phyloP scores from a whole-genome alignment of 2,113 vertebrate species.

The Marcusenius ussheri region DNA sequence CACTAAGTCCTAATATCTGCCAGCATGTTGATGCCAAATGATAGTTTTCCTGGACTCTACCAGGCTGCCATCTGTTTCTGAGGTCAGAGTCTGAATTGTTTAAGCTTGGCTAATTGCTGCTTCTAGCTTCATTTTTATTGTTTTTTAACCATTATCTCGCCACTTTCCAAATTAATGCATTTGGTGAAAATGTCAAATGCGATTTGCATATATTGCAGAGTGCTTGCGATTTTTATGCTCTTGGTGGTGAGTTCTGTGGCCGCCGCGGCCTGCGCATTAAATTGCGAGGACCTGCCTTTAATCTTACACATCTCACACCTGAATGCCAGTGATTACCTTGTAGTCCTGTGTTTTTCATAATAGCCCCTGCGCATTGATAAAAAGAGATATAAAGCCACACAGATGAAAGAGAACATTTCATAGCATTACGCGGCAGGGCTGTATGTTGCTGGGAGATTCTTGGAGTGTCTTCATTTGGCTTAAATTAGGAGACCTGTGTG shows the following conservation, averaged over 20 bases:
- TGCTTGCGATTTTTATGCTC: neutral
- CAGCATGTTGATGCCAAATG: neutral
- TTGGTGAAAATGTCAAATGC: neutral
- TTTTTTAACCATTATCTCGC: neutral
- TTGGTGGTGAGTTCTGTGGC: neutral
- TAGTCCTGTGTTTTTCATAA: neutral
- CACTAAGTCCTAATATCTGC: neutral
- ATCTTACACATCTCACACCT: neutral
- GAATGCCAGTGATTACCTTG: neutral
- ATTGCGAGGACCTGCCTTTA: neutral
- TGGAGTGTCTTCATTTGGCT: neutral
- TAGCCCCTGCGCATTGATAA: neutral
- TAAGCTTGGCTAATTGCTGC: neutral
- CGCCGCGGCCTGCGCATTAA: neutral
- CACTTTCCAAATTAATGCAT: neutral
- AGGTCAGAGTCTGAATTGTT: conserved; percentile 5
- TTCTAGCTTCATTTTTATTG: neutral
- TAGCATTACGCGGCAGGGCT: neutral
- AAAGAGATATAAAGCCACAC: neutral
- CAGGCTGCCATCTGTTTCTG: neutral
- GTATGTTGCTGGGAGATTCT: neutral
- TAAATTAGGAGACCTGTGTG: neutral
- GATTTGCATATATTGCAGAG: neutral
- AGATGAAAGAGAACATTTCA: conserved; percentile 17
- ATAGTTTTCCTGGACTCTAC: neutral